Evolutionary conservation across 2,797 vertebrate species (phyloP).

Genomic region (Sorex maritimensis): DNA sequence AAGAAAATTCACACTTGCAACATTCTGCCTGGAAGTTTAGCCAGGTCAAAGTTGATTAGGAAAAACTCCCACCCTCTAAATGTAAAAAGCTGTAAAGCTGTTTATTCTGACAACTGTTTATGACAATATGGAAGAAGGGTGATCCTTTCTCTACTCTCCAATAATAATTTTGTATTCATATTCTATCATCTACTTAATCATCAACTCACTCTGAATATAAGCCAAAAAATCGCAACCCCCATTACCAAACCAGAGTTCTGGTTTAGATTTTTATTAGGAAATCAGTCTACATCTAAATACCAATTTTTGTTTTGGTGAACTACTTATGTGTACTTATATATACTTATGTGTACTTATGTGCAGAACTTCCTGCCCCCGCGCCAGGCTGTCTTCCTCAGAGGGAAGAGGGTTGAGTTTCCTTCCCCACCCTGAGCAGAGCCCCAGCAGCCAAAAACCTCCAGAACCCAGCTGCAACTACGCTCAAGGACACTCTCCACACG

Average conservation of each 20-base stretch:
- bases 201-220: background rate
- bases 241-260: background rate
- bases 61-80: conserved; percentile 22
- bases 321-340: background rate
- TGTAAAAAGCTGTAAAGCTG: background rate
- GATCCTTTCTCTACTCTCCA: background rate
- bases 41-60: conserved; percentile 26
- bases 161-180: background rate
- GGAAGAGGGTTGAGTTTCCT: too few species aligned
- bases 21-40: conserved; percentile 39
- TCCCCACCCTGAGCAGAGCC: too few species aligned
- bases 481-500: too few species aligned
- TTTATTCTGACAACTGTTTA: conserved; percentile 3
- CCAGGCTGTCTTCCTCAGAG: too few species aligned
- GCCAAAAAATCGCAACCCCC: background rate
- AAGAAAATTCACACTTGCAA: background rate
- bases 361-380: too few species aligned
- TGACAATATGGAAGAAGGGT: background rate
- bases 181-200: background rate
- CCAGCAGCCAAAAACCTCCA: too few species aligned
- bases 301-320: background rate
- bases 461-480: too few species aligned
- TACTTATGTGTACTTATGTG: too few species aligned
- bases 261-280: background rate
- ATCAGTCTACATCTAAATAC: background rate